Conservation (phyloP, 1,140 invertebrate genomes). For the Drosophila lowei region DNA sequence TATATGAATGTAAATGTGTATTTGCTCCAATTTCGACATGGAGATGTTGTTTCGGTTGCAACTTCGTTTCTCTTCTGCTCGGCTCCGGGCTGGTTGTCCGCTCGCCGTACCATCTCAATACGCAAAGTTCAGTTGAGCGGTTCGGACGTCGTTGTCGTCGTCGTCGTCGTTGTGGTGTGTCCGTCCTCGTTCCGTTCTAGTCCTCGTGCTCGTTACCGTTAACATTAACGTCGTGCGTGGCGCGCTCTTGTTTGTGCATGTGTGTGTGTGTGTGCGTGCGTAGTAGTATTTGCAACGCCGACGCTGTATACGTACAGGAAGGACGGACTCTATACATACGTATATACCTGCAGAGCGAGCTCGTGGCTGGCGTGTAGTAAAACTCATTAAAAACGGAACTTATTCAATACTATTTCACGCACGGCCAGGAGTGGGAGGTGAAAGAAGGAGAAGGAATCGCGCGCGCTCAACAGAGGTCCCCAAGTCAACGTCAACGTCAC, state of each 20-base stretch:
- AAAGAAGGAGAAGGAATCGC: slow-evolving; percentile 28
- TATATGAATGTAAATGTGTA: slow-evolving; percentile 52
- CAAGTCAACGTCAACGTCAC: slow-evolving; percentile 17
- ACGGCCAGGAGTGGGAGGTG: slow-evolving; percentile 18
- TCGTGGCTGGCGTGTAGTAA: slow-evolving; percentile 73
- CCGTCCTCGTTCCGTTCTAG: slow-evolving; percentile 28
- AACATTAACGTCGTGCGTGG: slow-evolving; percentile 51
- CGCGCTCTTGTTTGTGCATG: neutral
- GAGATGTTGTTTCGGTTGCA: slow-evolving; percentile 13
- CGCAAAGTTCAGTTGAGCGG: slow-evolving; percentile 81
- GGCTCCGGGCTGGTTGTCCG: slow-evolving; percentile 33
- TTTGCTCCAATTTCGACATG: slow-evolving; percentile 70
- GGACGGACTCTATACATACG: slow-evolving; percentile 2
- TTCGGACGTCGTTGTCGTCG: slow-evolving; percentile 47
- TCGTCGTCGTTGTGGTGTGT: slow-evolving; percentile 31
- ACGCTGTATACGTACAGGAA: slow-evolving; percentile 25
- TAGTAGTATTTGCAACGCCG: slow-evolving; percentile 68
- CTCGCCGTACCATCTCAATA: slow-evolving; percentile 66
- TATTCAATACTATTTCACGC: slow-evolving; percentile 78
- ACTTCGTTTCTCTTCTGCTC: slow-evolving; percentile 35
- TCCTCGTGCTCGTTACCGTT: slow-evolving; percentile 25
- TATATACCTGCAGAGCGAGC: slow-evolving; percentile 43
- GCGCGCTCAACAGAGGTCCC: slow-evolving; percentile 56
- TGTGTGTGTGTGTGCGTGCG: slow-evolving; percentile 50
- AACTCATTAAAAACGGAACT: slow-evolving; percentile 76